A percentile compares a stretch with the other conserved stretches of the same genome.
phyloP scores from a whole-genome alignment of 2,113 vertebrate genomes.

The Phalacrocorax carbo region DNA sequence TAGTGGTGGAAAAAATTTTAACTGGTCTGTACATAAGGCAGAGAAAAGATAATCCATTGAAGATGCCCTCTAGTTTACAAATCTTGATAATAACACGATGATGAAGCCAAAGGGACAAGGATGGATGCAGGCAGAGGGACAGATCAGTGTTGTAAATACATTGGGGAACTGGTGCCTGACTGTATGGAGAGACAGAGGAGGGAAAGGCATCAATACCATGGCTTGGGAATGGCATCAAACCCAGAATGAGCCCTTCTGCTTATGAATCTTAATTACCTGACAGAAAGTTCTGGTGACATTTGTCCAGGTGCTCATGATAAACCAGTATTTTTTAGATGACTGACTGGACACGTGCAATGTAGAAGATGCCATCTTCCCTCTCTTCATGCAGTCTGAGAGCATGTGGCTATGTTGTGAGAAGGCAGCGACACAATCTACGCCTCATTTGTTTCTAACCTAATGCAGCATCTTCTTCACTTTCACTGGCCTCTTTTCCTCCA shows the following conservation, averaged over 20 bases:
- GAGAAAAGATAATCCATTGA: background rate
- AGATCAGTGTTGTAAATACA: background rate
- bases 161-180: background rate
- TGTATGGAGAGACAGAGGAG: background rate
- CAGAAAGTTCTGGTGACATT: background rate
- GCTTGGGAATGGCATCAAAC: background rate
- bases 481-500: background rate
- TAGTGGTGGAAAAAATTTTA: fast-evolving
- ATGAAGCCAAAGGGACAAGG: background rate
- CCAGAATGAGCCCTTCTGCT: background rate
- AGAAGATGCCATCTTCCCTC: background rate
- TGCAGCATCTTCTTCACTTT: background rate
- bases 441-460: background rate
- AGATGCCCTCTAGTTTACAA: background rate
- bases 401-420: background rate
- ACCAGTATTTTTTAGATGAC: background rate
- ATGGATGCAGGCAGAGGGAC: background rate
- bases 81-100: background rate
- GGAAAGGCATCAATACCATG: background rate
- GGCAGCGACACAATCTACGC: background rate
- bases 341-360: background rate
- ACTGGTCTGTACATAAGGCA: background rate
- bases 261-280: background rate
- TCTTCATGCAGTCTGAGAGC: background rate
- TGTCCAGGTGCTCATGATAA: background rate